phyloP scores from a whole-genome alignment of 1,140 invertebrate species.

The Drosophila ohnishii region DNA sequence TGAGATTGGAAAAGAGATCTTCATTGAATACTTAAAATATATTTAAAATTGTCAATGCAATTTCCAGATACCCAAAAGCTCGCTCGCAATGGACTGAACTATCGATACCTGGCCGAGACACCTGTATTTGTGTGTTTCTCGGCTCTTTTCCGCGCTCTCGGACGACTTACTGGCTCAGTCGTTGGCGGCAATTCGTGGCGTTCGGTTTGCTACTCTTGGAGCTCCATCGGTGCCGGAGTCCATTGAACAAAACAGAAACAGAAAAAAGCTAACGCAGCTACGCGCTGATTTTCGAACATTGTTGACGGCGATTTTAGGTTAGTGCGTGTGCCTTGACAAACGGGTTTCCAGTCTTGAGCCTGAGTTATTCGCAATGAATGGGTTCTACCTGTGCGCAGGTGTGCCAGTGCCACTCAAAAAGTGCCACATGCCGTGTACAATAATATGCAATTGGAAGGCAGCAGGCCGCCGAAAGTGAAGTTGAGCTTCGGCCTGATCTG shows the following conservation, averaged over 20 bases:
- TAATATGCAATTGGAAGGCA: slow-evolving; percentile 7
- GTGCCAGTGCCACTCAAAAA: slow-evolving; percentile 21
- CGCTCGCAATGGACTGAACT: not conserved
- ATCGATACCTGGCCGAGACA: slow-evolving; percentile 21
- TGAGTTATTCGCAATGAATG: slow-evolving; percentile 47
- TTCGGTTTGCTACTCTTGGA: slow-evolving; percentile 32
- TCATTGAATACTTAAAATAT: not conserved
- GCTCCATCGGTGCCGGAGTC: slow-evolving; percentile 11
- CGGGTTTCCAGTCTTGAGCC: slow-evolving; percentile 47
- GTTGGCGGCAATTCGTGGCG: slow-evolving; percentile 46
- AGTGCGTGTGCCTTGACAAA: slow-evolving; percentile 60
- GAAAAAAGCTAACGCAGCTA: slow-evolving; percentile 17
- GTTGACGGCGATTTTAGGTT: slow-evolving; percentile 63
- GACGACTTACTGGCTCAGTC: slow-evolving; percentile 26
- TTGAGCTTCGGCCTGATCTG: not conserved
- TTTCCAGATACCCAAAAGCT: slow-evolving; percentile 5
- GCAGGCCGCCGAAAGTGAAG: slow-evolving; percentile 53
- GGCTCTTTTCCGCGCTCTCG: slow-evolving; percentile 9
- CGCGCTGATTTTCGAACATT: slow-evolving; percentile 40
- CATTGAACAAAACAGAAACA: slow-evolving; percentile 9
- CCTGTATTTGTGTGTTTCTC: slow-evolving; percentile 1
- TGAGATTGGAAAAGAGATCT: too few species aligned
- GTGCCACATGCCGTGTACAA: slow-evolving; percentile 35
- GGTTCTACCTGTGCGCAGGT: slow-evolving; percentile 31
- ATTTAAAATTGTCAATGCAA: not conserved